Evolutionary conservation across 2,888 invertebrate species (phyloP).

Genomic region (Unio delphinus): DNA sequence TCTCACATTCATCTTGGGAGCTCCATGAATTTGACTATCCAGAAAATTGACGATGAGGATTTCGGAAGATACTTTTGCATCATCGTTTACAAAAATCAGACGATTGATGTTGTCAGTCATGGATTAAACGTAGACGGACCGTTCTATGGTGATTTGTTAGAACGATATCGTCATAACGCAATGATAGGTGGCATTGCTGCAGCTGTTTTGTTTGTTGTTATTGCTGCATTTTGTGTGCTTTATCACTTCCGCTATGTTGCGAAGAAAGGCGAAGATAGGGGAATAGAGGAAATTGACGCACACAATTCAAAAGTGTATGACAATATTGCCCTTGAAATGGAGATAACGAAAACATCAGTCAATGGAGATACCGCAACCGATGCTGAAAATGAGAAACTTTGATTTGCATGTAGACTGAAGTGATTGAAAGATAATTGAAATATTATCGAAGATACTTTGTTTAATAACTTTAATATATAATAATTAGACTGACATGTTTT

Average conservation of each 20-base stretch:
- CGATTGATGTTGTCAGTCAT: slow-evolving; percentile 30
- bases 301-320: slow-evolving; percentile 23
- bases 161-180: slow-evolving; percentile 49
- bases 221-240: slow-evolving; percentile 43
- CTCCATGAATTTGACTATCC: slow-evolving; percentile 21
- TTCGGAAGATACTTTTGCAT: slow-evolving; percentile 55
- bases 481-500: no score
- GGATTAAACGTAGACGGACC: slow-evolving; percentile 57
- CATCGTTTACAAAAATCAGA: slow-evolving; percentile 21
- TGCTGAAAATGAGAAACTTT: no score
- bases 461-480: no score
- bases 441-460: no score
- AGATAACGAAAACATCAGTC: background rate
- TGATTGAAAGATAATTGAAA: no score
- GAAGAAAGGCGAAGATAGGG: slow-evolving; percentile 12
- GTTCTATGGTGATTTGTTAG: slow-evolving; percentile 45
- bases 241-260: slow-evolving; percentile 47
- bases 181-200: slow-evolving; percentile 58
- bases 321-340: slow-evolving; percentile 23
- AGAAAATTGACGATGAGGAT: slow-evolving; percentile 45
- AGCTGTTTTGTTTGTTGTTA: slow-evolving; percentile 39
- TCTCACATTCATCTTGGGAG: no score
- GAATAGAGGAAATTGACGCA: slow-evolving; percentile 26
- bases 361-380: no score
- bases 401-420: no score